These are phyloP conservation scores for Drosophila navojoa DNA, from an alignment of 1,140 invertebrate species.

Conservation along the genomic window DNA sequence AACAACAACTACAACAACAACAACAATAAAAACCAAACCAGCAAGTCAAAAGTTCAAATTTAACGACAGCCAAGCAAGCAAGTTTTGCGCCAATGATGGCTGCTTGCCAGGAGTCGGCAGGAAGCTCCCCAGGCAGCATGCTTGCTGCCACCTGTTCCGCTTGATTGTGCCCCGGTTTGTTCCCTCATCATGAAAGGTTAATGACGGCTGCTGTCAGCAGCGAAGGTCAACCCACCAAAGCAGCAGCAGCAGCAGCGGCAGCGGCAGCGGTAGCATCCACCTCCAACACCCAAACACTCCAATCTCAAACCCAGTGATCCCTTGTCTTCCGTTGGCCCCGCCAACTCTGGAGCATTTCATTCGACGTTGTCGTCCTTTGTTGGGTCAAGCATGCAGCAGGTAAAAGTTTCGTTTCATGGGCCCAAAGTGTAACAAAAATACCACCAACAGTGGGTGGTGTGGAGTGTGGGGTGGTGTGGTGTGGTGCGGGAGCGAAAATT, in stretches of 20 bases:
- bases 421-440: constrained; percentile 59
- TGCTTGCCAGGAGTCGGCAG: constrained; percentile 5
- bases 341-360: constrained; percentile 5
- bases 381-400: constrained; percentile 70
- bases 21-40: constrained; percentile 13
- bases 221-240: constrained; percentile 62
- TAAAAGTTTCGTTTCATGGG: constrained; percentile 67
- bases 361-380: constrained; percentile 49
- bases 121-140: constrained; percentile 6
- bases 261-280: constrained; percentile 31
- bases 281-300: background rate
- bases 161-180: constrained; percentile 61
- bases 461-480: background rate
- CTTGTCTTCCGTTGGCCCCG: constrained; percentile 4
- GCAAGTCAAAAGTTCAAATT: constrained; percentile 39
- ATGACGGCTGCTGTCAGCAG: constrained; percentile 78
- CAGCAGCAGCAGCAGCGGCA: constrained; percentile 16
- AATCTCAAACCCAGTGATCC: constrained; percentile 1
- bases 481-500: constrained; percentile 11
- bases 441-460: constrained; percentile 18
- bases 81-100: constrained; percentile 23
- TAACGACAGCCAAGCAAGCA: constrained; percentile 15
- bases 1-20: constrained; percentile 4
- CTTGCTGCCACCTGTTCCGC: constrained; percentile 64
- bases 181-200: constrained; percentile 76